These are phyloP conservation scores for Megaceryle maxima DNA, from an alignment of 2,113 vertebrate genomes.

Conservation along the genomic window DNA sequence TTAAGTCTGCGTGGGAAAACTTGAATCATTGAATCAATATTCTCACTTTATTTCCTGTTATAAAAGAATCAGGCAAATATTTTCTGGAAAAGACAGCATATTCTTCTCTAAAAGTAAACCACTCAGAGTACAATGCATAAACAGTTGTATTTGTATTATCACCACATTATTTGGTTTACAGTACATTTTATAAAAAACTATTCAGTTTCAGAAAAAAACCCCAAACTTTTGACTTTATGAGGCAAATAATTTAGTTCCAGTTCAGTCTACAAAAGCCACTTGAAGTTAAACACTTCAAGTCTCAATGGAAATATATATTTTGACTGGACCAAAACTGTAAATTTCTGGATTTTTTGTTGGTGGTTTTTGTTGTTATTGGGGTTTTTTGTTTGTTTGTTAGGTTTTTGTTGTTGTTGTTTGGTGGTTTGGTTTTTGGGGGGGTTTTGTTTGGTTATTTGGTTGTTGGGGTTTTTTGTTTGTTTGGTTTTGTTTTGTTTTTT, in stretches of 20 bases:
- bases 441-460: no score
- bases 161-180: neutral
- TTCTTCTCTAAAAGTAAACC: neutral
- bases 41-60: neutral
- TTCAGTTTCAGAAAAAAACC: fast-evolving
- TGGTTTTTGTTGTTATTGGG: no score
- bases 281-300: neutral
- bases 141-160: neutral
- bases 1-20: neutral
- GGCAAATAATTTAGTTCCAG: neutral
- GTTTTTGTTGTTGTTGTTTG: no score
- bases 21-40: neutral
- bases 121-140: neutral
- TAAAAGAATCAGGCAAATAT: neutral
- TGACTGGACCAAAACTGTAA: neutral
- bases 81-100: neutral
- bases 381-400: no score
- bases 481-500: neutral
- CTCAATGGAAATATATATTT: neutral
- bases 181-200: neutral
- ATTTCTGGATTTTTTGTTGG: neutral
- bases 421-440: no score
- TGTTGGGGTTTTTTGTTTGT: neutral
- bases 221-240: neutral
- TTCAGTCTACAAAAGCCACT: neutral